Conservation (phyloP, 2,797 vertebrate species). For the Sebastes cheni region DNA sequence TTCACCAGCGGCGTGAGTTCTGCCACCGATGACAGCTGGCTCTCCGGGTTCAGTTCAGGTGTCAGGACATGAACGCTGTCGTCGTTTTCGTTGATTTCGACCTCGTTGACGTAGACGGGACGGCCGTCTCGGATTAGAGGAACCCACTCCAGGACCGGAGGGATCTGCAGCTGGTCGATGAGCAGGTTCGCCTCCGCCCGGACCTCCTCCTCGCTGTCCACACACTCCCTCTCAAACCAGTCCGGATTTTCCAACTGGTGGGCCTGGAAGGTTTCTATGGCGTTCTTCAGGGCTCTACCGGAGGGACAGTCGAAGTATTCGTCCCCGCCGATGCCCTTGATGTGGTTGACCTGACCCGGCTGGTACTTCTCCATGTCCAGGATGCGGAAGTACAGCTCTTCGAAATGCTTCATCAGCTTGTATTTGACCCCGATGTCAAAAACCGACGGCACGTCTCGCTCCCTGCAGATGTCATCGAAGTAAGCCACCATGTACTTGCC, state of each 20-base stretch:
- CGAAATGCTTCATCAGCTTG: constrained; percentile 92
- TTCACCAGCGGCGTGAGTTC: constrained; percentile 69
- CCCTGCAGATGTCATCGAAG: constrained; percentile 86
- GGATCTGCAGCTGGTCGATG: constrained; percentile 2
- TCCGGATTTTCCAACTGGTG: constrained; percentile 85
- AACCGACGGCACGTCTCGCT: constrained; percentile 87
- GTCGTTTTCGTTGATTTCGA: constrained; percentile 39
- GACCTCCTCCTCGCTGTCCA: constrained; percentile 74
- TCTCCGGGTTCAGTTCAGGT: constrained; percentile 66
- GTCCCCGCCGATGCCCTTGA: constrained; percentile 83
- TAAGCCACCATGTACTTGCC: constrained; percentile 93
- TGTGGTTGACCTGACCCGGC: constrained; percentile 85
- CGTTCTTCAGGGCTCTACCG: constrained; percentile 83
- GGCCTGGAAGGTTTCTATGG: constrained; percentile 84
- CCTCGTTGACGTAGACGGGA: constrained; percentile 45
- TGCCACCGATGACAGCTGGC: constrained; percentile 2
- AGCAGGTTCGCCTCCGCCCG: constrained; percentile 27
- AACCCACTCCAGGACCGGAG: constrained; percentile 57
- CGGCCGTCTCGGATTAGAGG: constrained; percentile 57
- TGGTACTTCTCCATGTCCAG: constrained; percentile 92
- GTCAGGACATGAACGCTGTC: constrained; percentile 52
- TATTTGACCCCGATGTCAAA: constrained; percentile 89
- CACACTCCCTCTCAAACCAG: constrained; percentile 90
- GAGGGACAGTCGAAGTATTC: constrained; percentile 84
- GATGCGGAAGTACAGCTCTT: constrained; percentile 93